Conservation (phyloP, 2,113 vertebrate genomes). For the Mugil cephalus region DNA sequence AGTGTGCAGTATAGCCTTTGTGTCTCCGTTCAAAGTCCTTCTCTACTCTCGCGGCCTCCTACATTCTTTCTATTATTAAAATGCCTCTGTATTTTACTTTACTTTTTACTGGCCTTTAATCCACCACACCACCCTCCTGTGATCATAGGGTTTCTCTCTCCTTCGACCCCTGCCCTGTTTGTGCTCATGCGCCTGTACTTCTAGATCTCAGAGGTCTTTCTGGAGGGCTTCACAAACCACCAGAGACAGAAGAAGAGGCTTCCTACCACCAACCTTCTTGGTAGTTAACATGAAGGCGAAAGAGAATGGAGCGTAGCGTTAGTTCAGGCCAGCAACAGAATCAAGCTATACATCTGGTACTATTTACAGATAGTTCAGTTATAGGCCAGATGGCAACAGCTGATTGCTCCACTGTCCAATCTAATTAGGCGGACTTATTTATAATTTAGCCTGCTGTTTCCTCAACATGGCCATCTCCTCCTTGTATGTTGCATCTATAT, state of each 20-base stretch:
- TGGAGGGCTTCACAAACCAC: neutral
- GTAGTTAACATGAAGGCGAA: conserved; percentile 52
- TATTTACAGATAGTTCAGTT: no score
- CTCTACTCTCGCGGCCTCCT: conserved; percentile 16
- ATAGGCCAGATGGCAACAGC: no score
- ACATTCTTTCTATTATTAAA: conserved; percentile 40
- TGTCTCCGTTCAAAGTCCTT: conserved; percentile 26
- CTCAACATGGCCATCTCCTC: no score
- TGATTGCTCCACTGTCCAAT: no score
- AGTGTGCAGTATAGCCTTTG: neutral
- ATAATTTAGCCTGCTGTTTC: no score
- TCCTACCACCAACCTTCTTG: conserved; percentile 21
- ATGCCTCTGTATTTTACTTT: conserved; percentile 21
- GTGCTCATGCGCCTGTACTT: conserved; percentile 27
- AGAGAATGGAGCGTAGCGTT: conserved; percentile 19
- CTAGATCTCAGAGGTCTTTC: conserved; percentile 29
- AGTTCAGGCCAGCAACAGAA: no score
- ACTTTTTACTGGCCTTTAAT: conserved; percentile 38
- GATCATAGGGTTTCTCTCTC: conserved; percentile 24
- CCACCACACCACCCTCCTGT: conserved; percentile 33
- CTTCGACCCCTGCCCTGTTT: conserved; percentile 28
- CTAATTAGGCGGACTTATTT: no score
- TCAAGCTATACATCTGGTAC: no score
- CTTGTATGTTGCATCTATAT: no score
- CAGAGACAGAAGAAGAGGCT: neutral